Conservation (phyloP, 2,888 invertebrate species). For the Callyntrura guangdongensis region DNA sequence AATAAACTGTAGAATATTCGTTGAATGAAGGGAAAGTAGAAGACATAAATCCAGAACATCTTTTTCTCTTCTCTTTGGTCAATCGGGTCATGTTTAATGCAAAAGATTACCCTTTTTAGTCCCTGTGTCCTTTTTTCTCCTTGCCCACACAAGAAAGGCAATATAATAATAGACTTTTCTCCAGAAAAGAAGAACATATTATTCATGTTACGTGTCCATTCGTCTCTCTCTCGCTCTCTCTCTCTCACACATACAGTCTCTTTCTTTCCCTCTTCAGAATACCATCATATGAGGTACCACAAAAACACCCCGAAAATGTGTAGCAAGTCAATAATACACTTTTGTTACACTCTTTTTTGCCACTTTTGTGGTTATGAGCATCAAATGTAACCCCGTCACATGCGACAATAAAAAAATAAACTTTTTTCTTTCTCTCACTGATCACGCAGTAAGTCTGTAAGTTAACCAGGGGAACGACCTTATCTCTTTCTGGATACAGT, state of each 20-base stretch:
- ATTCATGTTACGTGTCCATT: slow-evolving; percentile 55
- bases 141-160: slow-evolving; percentile 25
- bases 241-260: neutral
- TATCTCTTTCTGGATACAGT: slow-evolving; percentile 28
- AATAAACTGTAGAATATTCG: slow-evolving; percentile 16
- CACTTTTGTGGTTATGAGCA: slow-evolving; percentile 64
- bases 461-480: slow-evolving; percentile 78
- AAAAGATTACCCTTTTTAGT: slow-evolving; percentile 85
- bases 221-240: neutral
- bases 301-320: slow-evolving; percentile 10
- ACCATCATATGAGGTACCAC: slow-evolving; percentile 29
- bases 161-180: slow-evolving; percentile 44
- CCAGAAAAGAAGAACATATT: slow-evolving; percentile 39
- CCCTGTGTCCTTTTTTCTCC: slow-evolving; percentile 69
- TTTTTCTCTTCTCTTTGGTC: slow-evolving; percentile 83
- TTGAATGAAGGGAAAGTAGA: slow-evolving; percentile 17
- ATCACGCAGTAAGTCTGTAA: slow-evolving; percentile 16
- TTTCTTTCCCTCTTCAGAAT: slow-evolving; percentile 5
- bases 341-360: slow-evolving; percentile 27
- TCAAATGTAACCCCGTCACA: slow-evolving; percentile 58
- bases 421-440: slow-evolving; percentile 43
- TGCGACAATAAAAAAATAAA: slow-evolving; percentile 71
- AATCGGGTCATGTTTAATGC: slow-evolving; percentile 85
- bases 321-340: slow-evolving; percentile 28
- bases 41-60: slow-evolving; percentile 53